These are phyloP conservation scores for Heterotilapia buettikoferi DNA, from an alignment of 2,113 vertebrate genomes.

Conservation along the genomic window DNA sequence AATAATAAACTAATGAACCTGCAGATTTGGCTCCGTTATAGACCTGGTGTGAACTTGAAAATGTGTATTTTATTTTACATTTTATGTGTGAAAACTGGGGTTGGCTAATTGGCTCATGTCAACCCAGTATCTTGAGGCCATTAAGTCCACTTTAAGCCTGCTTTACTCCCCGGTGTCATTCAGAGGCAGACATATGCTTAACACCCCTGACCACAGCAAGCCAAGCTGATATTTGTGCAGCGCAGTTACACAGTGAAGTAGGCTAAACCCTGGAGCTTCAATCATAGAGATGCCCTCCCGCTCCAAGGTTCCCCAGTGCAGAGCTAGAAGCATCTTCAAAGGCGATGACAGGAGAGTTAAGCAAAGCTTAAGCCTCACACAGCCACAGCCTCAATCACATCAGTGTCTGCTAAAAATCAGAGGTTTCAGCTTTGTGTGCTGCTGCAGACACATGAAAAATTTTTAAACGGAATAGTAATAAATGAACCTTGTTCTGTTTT, in stretches of 20 bases:
- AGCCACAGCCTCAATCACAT: background rate
- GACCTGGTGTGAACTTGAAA: background rate
- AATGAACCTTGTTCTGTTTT: background rate
- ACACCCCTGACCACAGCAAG: background rate
- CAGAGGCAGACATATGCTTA: slow-evolving; percentile 6
- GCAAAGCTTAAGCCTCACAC: slow-evolving; percentile 1
- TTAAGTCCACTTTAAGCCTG: slow-evolving; percentile 20
- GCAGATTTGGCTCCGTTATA: background rate
- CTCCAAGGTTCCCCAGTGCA: background rate
- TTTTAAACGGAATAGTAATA: background rate
- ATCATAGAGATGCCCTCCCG: slow-evolving; percentile 13
- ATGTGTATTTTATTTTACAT: background rate
- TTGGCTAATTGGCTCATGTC: background rate
- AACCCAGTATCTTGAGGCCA: background rate
- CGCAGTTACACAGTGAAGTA: slow-evolving; percentile 23
- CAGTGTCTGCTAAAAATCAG: background rate
- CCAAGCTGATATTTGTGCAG: slow-evolving; percentile 1
- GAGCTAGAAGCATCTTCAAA: slow-evolving; percentile 38
- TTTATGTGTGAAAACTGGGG: background rate
- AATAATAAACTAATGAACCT: background rate
- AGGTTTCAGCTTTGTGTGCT: background rate
- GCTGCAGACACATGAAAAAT: background rate
- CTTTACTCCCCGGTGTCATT: slow-evolving; percentile 14
- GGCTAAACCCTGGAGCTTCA: slow-evolving; percentile 18
- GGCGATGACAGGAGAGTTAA: slow-evolving; percentile 12